These are phyloP conservation scores for Dasyprocta punctata DNA, from an alignment of 2,113 vertebrate species.

Conservation along the genomic window DNA sequence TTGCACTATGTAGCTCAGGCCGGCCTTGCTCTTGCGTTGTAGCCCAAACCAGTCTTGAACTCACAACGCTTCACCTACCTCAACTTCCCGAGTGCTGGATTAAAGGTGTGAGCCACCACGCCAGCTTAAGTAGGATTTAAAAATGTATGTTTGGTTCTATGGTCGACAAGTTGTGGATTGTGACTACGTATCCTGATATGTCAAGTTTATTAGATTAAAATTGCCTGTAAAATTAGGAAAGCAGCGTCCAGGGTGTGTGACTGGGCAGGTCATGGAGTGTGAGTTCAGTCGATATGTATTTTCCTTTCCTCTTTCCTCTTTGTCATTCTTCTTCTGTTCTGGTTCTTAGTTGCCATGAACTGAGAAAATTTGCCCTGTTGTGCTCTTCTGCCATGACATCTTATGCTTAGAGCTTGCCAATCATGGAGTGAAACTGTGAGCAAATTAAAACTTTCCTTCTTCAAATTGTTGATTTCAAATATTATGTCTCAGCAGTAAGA, in stretches of 20 bases:
- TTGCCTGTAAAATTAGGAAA: not conserved
- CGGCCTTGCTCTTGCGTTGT: no score
- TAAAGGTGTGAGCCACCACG: no score
- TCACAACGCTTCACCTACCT: no score
- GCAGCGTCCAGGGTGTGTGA: not conserved
- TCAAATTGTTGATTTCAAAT: no score
- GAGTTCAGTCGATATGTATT: not conserved
- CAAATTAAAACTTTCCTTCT: no score
- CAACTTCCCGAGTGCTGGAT: no score
- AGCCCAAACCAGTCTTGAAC: no score
- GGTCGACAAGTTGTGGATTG: not conserved
- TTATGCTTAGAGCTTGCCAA: not conserved
- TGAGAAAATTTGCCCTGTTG: not conserved
- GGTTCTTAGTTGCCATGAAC: not conserved
- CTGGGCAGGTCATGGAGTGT: not conserved
- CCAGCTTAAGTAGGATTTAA: not conserved
- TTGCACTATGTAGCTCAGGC: no score
- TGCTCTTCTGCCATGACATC: not conserved
- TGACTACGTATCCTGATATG: not conserved
- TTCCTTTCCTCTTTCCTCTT: not conserved
- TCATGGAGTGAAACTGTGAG: not conserved
- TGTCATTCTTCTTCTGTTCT: not conserved
- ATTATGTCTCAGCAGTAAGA: no score
- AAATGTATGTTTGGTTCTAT: not conserved
- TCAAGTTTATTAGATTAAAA: not conserved